A percentile compares a stretch with the other conserved stretches of the same genome.
Evolutionary conservation across 2,888 invertebrate genomes (phyloP).

Genomic region (Cabera pusaria): DNA sequence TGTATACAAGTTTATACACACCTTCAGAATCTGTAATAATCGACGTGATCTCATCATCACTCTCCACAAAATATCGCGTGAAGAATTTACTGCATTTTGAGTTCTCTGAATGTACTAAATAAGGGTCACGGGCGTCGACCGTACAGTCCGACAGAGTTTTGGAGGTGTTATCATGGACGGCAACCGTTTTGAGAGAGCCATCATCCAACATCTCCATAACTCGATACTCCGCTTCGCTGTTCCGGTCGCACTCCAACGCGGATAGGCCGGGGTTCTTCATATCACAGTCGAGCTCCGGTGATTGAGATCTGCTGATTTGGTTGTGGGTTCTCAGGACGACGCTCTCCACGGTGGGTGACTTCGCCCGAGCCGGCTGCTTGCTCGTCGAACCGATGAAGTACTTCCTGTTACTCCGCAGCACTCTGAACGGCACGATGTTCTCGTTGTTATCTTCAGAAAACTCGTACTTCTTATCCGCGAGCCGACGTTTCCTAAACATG

Average conservation of each 20-base stretch:
- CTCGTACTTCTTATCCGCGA: constrained; percentile 96
- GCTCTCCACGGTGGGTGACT: constrained; percentile 71
- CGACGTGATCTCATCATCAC: constrained; percentile 88
- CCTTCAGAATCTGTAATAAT: constrained; percentile 89
- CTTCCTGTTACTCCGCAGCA: constrained; percentile 81
- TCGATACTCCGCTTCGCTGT: constrained; percentile 76
- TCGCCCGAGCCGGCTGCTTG: constrained; percentile 59
- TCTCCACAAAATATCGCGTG: constrained; percentile 86
- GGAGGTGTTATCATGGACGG: constrained; percentile 77
- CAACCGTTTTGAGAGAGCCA: constrained; percentile 74
- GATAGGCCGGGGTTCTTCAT: constrained; percentile 52
- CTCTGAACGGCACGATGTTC: constrained; percentile 86
- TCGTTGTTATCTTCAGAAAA: constrained; percentile 91
- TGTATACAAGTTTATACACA: no score
- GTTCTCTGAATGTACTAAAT: constrained; percentile 76
- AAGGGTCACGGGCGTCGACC: constrained; percentile 74
- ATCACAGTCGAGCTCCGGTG: constrained; percentile 51
- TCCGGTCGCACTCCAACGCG: constrained; percentile 60
- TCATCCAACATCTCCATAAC: constrained; percentile 79
- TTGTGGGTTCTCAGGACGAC: constrained; percentile 74
- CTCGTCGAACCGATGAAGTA: constrained; percentile 72
- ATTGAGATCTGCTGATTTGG: constrained; percentile 66
- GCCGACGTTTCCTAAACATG: constrained; percentile 90
- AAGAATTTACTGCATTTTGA: constrained; percentile 86
- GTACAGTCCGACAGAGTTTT: constrained; percentile 76